These are phyloP conservation scores for Ptychochromis oligacanthus DNA, from an alignment of 2,113 vertebrate species.

Conservation along the genomic window DNA sequence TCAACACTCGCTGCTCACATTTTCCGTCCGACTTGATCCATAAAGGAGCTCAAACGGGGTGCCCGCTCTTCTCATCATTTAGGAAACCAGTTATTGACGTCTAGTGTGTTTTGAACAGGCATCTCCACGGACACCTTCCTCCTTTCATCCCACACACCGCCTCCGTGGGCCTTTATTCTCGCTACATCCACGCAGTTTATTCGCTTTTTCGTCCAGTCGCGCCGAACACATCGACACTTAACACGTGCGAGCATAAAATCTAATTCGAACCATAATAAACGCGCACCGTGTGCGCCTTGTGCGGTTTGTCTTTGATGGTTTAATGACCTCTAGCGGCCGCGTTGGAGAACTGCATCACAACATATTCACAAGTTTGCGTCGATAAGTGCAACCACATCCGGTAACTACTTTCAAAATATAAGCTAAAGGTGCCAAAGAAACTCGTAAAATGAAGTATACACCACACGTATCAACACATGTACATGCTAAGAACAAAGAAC, in stretches of 20 bases:
- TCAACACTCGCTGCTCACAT: not conserved
- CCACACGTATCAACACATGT: no score
- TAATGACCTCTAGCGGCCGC: not conserved
- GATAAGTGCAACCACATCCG: rapidly evolving
- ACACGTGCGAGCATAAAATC: not conserved
- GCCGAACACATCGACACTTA: not conserved
- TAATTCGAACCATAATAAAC: not conserved
- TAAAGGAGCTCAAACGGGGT: not conserved
- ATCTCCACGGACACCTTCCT: not conserved
- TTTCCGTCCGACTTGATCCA: not conserved
- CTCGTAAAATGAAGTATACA: no score
- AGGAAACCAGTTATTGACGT: not conserved
- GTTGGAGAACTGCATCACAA: not conserved
- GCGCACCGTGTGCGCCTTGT: not conserved
- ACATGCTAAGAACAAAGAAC: no score
- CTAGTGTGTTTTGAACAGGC: not conserved
- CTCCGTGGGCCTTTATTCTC: not conserved
- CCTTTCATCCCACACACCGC: not conserved
- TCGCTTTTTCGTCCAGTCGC: no score
- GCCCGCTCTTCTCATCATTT: not conserved
- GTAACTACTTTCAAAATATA: not conserved
- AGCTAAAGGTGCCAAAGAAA: not conserved
- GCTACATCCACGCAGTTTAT: not conserved
- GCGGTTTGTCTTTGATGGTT: not conserved
- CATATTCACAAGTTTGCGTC: no score